Base-by-base conservation (phyloP, 2,797 vertebrate species). In the Phalloptychus januarius region DNA sequence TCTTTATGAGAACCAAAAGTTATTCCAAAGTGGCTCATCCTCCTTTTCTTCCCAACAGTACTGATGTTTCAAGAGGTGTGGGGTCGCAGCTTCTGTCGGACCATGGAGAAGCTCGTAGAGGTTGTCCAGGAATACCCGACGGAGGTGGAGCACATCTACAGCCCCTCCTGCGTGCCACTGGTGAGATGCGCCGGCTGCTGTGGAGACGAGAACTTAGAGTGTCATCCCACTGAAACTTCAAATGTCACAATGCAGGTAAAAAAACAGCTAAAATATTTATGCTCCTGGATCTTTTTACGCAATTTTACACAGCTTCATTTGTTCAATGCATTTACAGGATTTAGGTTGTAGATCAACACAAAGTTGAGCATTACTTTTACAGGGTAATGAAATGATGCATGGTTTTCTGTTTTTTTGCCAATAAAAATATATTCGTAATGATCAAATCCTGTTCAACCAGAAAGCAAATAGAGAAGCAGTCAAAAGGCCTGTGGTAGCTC, bases 181-280 rank as follows among this genome's bases (percentile, higher is more conserved):
- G 94, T 95, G 84, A 97, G 98, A 87, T 99, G 98, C 12, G 96
- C 96, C 0, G 98, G 98, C 79, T 99, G 98, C 91, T 99, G 98
- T 0, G 96, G 96, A 0, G 97, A 98, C 0, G 98, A 99, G 93
- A 96, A 95, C 67, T 94, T 98, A 69, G 97, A 95, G 88, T 99
- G 98, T 7, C 88, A 97, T 71, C 96, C 98, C 0, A 96, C 96
- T 36, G 91, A 94, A 81, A 97, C 93, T 0, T 91, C 89, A 79
- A 98, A 96, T 0, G 89, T 98, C 89, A 98, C 97, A 84, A 97
- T 99, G 97, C 97, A 99, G 96, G 98, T 98, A 89, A 50, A 84
- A 78, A 25, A 15, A 52, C 1, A 23, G 1, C 1, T 36, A 45
- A 45, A 28, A 70, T 28, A 7, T 45, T 16, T 28, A 70, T 44